phyloP scores from a whole-genome alignment of 1,140 invertebrate genomes.

The Andricus grossulariae region DNA sequence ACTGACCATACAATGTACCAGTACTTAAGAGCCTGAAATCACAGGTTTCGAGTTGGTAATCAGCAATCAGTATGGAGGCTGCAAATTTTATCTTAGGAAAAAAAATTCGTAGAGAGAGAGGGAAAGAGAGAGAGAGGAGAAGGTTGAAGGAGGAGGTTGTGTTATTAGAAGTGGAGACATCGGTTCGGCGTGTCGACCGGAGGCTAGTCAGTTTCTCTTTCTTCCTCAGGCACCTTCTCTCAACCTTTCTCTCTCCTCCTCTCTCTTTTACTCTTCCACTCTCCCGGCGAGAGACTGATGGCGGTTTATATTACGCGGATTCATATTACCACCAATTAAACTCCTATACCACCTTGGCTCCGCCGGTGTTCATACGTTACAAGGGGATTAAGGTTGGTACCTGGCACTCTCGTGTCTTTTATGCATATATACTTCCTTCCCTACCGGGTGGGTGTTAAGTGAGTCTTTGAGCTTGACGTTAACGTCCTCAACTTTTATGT shows the following conservation, averaged over 20 bases:
- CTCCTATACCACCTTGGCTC: constrained; percentile 60
- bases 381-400: constrained; percentile 39
- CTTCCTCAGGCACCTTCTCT: not conserved
- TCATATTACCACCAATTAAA: constrained; percentile 70
- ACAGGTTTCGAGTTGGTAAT: not conserved
- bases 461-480: constrained; percentile 22
- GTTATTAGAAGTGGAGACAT: constrained; percentile 14
- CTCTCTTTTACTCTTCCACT: not conserved
- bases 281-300: constrained; percentile 60
- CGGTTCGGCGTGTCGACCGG: constrained; percentile 9
- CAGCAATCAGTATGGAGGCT: not conserved
- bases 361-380: constrained; percentile 60
- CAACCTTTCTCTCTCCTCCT: no score
- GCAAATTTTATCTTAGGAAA: not conserved
- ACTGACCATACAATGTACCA: not conserved
- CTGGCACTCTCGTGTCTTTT: constrained; percentile 8
- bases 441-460: constrained; percentile 36
- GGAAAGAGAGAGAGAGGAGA: not conserved
- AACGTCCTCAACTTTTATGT: constrained; percentile 34
- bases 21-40: not conserved
- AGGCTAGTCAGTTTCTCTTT: not conserved
- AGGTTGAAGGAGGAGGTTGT: not conserved
- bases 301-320: constrained; percentile 68
- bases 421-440: not conserved
- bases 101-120: not conserved